These are phyloP conservation scores for Eumeta japonica DNA, from an alignment of 1,140 invertebrate species.

Conservation along the genomic window DNA sequence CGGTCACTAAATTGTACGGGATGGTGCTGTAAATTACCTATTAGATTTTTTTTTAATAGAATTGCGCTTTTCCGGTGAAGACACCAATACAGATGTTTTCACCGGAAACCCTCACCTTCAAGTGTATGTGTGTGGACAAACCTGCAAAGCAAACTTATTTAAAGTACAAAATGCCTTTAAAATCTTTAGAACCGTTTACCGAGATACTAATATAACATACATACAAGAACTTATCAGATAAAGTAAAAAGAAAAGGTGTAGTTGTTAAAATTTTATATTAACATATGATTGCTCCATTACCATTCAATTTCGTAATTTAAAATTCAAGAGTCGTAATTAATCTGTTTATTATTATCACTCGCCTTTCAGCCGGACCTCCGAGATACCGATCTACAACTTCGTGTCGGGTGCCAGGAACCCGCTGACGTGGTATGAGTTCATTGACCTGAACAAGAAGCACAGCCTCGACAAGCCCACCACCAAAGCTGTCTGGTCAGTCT, in stretches of 20 bases:
- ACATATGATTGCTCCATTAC: conserved; percentile 52
- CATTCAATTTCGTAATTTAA: conserved; percentile 2
- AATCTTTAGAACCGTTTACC: no score
- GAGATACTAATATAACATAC: conserved; percentile 70
- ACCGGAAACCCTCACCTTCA: no score
- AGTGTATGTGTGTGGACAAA: no score
- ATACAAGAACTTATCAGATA: conserved; percentile 34
- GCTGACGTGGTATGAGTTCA: conserved; percentile 65
- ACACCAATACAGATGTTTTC: no score
- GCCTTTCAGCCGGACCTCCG: conserved; percentile 41
- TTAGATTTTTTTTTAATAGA: no score
- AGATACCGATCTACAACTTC: conserved; percentile 69
- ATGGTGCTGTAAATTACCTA: no score
- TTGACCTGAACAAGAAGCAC: conserved; percentile 53
- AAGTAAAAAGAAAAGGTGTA: no score
- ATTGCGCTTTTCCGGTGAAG: no score
- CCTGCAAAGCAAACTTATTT: no score
- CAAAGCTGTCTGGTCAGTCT: conserved; percentile 59
- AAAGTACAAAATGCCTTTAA: no score
- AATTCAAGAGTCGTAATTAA: conserved; percentile 1
- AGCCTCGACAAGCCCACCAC: conserved; percentile 57
- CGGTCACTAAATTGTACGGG: no score
- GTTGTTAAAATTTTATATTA: no score
- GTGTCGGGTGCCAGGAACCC: conserved; percentile 68
- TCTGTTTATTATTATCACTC: conserved; percentile 21